phyloP scores from a whole-genome alignment of 2,797 vertebrate species.

The Cyclura pinguis region DNA sequence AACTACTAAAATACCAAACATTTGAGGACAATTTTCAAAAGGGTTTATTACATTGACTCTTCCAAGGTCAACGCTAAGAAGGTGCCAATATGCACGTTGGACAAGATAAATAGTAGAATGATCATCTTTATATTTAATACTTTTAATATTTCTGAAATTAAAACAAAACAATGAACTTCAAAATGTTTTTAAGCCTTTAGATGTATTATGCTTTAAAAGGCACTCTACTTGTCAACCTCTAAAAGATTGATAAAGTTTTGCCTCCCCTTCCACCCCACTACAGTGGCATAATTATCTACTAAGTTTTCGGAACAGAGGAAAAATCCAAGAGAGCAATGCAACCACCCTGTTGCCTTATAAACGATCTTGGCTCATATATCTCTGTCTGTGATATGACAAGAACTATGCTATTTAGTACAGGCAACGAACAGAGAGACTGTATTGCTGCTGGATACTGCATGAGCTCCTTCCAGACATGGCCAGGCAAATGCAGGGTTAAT shows the following conservation, averaged over 20 bases:
- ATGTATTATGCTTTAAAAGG: constrained; percentile 11
- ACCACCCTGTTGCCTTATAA: constrained; percentile 52
- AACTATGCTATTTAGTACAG: background rate
- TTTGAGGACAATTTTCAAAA: background rate
- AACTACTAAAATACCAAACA: constrained; percentile 12
- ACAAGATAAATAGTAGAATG: background rate
- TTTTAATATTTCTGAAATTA: constrained; percentile 12
- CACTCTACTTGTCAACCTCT: background rate
- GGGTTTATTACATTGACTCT: constrained; percentile 21
- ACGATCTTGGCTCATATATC: constrained; percentile 40
- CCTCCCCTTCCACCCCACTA: no score
- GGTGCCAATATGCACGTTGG: background rate
- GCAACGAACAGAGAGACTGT: background rate
- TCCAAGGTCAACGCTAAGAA: background rate
- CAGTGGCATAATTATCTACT: background rate
- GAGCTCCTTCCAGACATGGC: background rate
- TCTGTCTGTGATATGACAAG: constrained; percentile 30
- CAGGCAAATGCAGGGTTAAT: background rate
- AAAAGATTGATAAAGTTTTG: background rate
- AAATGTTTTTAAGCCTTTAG: constrained; percentile 29
- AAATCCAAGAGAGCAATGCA: background rate
- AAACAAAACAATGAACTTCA: constrained; percentile 26
- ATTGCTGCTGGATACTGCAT: background rate
- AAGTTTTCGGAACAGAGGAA: background rate
- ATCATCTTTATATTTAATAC: background rate